Evolutionary conservation across 2,113 vertebrate species (phyloP).

Genomic region (Pachyramphus minor): DNA sequence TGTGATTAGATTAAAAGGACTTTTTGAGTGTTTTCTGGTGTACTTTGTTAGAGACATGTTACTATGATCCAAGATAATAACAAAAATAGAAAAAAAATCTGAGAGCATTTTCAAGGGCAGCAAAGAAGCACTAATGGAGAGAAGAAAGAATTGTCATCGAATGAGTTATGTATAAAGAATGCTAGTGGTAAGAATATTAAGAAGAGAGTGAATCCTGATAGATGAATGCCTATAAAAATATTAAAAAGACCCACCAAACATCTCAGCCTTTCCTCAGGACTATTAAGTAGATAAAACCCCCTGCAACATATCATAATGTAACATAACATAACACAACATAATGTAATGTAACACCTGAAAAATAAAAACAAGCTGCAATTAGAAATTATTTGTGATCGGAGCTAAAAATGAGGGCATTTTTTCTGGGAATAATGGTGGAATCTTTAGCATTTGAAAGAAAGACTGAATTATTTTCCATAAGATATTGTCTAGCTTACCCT

Average conservation of each 20-base stretch:
- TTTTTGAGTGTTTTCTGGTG: neutral
- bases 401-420: neutral
- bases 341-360: neutral
- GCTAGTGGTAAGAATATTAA: neutral
- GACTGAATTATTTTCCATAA: neutral
- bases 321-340: rapidly evolving
- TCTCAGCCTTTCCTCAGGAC: neutral
- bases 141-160: neutral
- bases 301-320: neutral
- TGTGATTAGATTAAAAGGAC: neutral
- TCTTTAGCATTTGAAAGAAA: neutral
- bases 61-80: neutral
- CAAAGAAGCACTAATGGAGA: neutral
- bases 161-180: neutral
- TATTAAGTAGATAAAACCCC: neutral
- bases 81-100: neutral
- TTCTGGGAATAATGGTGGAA: neutral
- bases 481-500: neutral
- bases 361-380: neutral
- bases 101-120: neutral
- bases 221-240: neutral
- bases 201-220: neutral
- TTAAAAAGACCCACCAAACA: neutral
- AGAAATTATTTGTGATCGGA: rapidly evolving
- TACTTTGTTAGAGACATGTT: neutral